These are phyloP conservation scores for Anas platyrhynchos DNA, from an alignment of 2,113 vertebrate species.

Conservation along the genomic window DNA sequence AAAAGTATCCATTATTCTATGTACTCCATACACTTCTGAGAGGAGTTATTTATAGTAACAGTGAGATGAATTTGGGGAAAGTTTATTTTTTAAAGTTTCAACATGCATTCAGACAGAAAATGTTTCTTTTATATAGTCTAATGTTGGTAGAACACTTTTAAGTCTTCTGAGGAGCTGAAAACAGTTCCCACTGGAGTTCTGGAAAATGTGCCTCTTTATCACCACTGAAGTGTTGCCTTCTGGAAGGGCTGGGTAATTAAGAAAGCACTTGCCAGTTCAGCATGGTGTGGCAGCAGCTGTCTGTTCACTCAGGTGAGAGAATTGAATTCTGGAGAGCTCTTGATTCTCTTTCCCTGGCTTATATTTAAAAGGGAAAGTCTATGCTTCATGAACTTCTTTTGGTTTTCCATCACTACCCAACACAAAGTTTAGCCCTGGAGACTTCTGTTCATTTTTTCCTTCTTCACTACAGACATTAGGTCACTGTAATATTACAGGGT, in stretches of 20 bases:
- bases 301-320: slow-evolving; percentile 43
- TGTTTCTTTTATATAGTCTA: background rate
- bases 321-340: slow-evolving; percentile 39
- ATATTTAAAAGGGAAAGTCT: background rate
- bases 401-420: background rate
- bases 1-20: background rate
- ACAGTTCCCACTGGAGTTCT: background rate
- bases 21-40: background rate
- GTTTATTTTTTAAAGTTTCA: background rate
- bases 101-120: background rate
- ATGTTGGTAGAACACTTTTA: background rate
- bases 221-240: slow-evolving; percentile 21
- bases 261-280: slow-evolving; percentile 22
- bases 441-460: background rate
- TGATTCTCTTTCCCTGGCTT: slow-evolving; percentile 2
- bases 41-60: background rate
- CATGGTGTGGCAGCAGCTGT: slow-evolving; percentile 26
- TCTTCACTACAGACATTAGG: background rate
- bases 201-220: slow-evolving; percentile 43
- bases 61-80: background rate
- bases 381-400: background rate
- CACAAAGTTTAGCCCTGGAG: background rate
- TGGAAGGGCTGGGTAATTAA: slow-evolving; percentile 56
- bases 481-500: background rate
- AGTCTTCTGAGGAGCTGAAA: slow-evolving; percentile 2